Evolutionary conservation across 2,888 invertebrate genomes (phyloP).

Genomic region (Carpatolechia fugitivella): DNA sequence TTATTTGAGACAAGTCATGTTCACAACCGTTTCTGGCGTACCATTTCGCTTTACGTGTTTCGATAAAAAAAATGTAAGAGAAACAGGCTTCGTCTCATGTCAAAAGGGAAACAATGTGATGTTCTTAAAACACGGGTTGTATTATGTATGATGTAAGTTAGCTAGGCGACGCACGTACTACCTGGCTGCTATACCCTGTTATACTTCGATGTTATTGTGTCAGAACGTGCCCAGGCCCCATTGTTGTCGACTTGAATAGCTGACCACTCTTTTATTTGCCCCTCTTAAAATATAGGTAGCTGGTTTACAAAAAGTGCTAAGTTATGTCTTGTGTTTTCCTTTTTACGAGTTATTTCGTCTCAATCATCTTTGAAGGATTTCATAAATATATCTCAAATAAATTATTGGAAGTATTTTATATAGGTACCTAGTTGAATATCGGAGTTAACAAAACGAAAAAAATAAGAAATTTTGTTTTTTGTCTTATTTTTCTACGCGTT

Average conservation of each 20-base stretch:
- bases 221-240: constrained; percentile 28
- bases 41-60: too few relatives aligned
- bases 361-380: neutral
- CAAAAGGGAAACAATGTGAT: neutral
- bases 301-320: constrained; percentile 39
- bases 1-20: neutral
- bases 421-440: too few relatives aligned
- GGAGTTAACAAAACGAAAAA: too few relatives aligned
- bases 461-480: neutral
- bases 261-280: constrained; percentile 46
- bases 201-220: constrained; percentile 11
- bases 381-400: too few relatives aligned
- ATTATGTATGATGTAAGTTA: constrained; percentile 21
- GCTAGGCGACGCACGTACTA: constrained; percentile 20
- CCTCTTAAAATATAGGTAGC: constrained; percentile 39
- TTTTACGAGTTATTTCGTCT: constrained; percentile 12
- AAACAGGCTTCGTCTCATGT: constrained; percentile 2
- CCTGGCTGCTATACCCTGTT: neutral
- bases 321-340: constrained; percentile 10
- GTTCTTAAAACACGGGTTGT: constrained; percentile 11
- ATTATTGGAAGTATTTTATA: too few relatives aligned
- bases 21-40: neutral
- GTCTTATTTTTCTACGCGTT: too few relatives aligned
- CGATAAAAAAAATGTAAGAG: neutral
- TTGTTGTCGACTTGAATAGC: constrained; percentile 45